Percentiles rank a stretch among this genome's conserved stretches.
Conservation (phyloP, 2,888 invertebrate genomes). For the Chloroclystis v-ata region DNA sequence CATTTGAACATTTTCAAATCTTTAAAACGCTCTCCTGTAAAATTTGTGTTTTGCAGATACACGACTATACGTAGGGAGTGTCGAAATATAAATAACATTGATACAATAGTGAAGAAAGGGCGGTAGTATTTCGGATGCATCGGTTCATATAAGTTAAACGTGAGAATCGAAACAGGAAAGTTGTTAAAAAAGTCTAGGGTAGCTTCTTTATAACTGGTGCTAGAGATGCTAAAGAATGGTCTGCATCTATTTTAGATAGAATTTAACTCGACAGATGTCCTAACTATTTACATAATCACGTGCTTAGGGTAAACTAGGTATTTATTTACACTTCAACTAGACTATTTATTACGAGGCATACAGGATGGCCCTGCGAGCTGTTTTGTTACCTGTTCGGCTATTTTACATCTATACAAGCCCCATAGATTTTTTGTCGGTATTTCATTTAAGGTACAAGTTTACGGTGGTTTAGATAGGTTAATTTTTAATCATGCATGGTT, state of each 20-base stretch:
- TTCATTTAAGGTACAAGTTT: not conserved
- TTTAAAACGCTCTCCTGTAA: too few species aligned
- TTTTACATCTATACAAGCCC: not conserved
- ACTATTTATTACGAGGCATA: slow-evolving; percentile 9
- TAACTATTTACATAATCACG: slow-evolving; percentile 28
- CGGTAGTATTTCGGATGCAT: slow-evolving; percentile 72
- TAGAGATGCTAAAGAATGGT: slow-evolving; percentile 52
- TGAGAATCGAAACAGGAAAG: slow-evolving; percentile 37
- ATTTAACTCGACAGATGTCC: slow-evolving; percentile 32
- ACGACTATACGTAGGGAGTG: too few species aligned
- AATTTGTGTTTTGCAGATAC: too few species aligned
- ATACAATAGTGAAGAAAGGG: slow-evolving; percentile 77
- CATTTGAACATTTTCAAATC: too few species aligned
- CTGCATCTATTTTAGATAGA: slow-evolving; percentile 42
- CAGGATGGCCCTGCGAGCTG: slow-evolving; percentile 2
- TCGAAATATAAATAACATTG: slow-evolving; percentile 70
- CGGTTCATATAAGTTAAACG: slow-evolving; percentile 50
- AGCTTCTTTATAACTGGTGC: slow-evolving; percentile 44
- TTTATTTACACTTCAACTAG: slow-evolving; percentile 20
- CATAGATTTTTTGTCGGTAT: not conserved
- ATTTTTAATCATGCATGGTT: slow-evolving; percentile 59
- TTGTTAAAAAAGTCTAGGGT: slow-evolving; percentile 37
- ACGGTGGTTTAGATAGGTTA: not conserved
- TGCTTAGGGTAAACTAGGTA: slow-evolving; percentile 22
- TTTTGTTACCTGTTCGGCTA: not conserved